Evolutionary conservation across 2,113 vertebrate genomes (phyloP).

Genomic region (Hemiscyllium ocellatum): DNA sequence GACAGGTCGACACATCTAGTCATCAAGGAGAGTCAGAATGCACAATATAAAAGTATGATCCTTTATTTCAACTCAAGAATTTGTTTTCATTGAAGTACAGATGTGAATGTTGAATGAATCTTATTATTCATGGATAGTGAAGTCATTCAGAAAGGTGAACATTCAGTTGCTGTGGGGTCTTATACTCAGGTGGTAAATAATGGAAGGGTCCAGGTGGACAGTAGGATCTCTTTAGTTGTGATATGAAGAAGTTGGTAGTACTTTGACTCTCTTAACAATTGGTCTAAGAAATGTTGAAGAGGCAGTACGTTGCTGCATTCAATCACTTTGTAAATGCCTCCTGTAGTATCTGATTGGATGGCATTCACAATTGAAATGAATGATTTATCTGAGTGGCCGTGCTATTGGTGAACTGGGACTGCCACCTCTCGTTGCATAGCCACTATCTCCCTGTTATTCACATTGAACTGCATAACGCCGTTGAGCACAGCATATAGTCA

Average conservation of each 20-base stretch:
- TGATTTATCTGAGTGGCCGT: neutral
- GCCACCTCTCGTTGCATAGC: neutral
- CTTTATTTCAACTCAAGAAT: neutral
- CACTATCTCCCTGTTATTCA: neutral
- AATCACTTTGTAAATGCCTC: neutral
- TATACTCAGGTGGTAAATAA: neutral
- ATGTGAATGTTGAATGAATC: too few relatives aligned
- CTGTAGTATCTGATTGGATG: neutral
- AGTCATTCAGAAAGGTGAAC: neutral
- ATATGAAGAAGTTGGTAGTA: neutral
- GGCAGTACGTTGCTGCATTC: neutral
- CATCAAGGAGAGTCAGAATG: neutral
- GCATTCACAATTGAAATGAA: neutral
- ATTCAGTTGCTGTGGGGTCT: neutral
- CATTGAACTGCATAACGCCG: neutral
- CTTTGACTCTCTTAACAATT: neutral
- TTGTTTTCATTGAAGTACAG: neutral
- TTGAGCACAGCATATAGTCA: neutral
- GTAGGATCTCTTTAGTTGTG: neutral
- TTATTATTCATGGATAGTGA: neutral
- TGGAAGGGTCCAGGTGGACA: neutral
- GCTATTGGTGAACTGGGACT: neutral
- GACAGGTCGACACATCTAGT: neutral
- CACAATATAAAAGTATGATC: neutral
- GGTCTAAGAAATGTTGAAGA: neutral